Evolutionary conservation across 92 coral and sea anemone species (phyloP), one percentile per base, ranked within the genome.

Genomic region (Parazoanthus atlanticus): DNA sequence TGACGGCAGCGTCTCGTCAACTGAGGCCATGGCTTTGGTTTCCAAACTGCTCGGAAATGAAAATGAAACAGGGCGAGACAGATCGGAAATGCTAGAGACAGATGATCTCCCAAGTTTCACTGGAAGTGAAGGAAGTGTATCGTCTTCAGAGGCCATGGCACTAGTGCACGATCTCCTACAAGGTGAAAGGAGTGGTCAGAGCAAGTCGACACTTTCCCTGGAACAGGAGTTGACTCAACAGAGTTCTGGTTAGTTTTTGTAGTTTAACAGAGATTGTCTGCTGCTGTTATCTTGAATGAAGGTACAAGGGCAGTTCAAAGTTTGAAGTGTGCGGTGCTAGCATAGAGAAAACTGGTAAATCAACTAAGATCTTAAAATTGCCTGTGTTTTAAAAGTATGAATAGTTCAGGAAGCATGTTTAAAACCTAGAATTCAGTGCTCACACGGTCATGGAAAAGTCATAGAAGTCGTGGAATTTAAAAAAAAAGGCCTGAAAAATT

Each of bases 21-120:
- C 81, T 38, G 81, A 41, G 23, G 81, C 81, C 17, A 32, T 73
- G 77, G 77, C 77, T 73, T 32, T 73, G 77, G 77, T 32, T 16
- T 3, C 77, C 0, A 8, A 29, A 29, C 77, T 73, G 36, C 30
- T 77, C 61, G 15, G 32, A 77, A 26, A 38, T 41, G 61, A n/a
- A 16, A 15, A 73, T 31, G 77, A 23, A 31, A 31, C 23, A 19
- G 43, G 3, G 75, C 33, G 28, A 70, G 16, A 7, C 11, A 28
- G 30, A 70, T 26, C 29, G 28, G 30, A 70, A 26, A 28, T 70
- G 33, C 23, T 29, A 32, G 41, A 2, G 19, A 36, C 17, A 15
- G 26, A 43, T 73, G 77, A 32, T 6, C 36, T 73, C 8, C 41
- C 23, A 19, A 73, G 41, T 73, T 31, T 30, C 77, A 73, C 77